Evolutionary conservation across 2,888 invertebrate genomes (phyloP).

Genomic region (Lochmaea capreae): DNA sequence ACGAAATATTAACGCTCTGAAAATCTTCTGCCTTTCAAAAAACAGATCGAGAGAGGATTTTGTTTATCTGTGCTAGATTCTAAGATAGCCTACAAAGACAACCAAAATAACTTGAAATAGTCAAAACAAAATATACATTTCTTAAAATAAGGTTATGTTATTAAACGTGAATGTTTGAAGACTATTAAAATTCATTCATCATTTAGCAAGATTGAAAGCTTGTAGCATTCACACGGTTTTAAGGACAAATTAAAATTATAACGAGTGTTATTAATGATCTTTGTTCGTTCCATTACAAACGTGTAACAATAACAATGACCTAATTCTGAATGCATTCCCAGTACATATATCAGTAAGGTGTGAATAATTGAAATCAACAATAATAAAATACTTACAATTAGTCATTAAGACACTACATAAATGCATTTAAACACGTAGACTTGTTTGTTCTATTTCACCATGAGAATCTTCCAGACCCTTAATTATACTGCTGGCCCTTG

Average conservation of each 20-base stretch:
- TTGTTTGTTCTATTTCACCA: background rate
- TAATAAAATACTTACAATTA: background rate
- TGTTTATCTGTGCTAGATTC: too few relatives aligned
- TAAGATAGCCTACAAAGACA: too few relatives aligned
- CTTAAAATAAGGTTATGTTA: too few relatives aligned
- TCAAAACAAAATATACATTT: too few relatives aligned
- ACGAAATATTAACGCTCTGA: too few relatives aligned
- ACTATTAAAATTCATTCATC: background rate
- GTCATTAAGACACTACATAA: background rate
- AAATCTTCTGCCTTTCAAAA: too few relatives aligned
- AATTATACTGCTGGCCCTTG: background rate
- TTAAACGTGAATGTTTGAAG: background rate
- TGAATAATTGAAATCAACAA: background rate
- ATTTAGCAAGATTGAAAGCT: background rate
- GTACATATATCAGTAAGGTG: conserved; percentile 2
- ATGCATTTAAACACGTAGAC: background rate
- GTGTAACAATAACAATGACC: background rate
- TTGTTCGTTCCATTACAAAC: background rate
- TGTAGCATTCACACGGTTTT: background rate
- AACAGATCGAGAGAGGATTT: too few relatives aligned
- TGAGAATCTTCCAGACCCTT: background rate
- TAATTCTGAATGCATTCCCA: background rate
- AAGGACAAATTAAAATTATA: background rate
- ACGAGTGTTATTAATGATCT: background rate
- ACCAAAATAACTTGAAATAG: too few relatives aligned